Percentiles rank a stretch among this genome's conserved stretches.
These are phyloP conservation scores for Balanococcus diminutus DNA, from an alignment of 2,888 invertebrate genomes.

Conservation along the genomic window DNA sequence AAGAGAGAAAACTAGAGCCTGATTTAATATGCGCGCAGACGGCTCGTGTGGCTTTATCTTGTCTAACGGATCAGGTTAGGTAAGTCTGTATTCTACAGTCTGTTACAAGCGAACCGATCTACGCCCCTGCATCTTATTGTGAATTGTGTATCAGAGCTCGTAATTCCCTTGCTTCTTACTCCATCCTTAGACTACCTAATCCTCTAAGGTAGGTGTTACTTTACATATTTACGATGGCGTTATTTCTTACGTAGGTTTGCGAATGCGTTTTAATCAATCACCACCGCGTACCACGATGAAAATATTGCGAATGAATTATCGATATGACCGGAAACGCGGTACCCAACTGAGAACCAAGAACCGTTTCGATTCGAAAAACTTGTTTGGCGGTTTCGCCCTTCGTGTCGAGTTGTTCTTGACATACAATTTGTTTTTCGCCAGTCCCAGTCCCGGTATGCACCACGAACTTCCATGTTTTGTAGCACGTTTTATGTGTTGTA, in stretches of 20 bases:
- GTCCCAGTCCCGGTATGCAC: neutral
- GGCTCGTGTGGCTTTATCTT: constrained; percentile 47
- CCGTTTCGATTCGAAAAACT: constrained; percentile 34
- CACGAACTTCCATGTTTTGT: neutral
- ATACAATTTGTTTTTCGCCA: constrained; percentile 30
- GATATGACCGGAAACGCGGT: constrained; percentile 35
- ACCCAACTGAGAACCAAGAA: neutral
- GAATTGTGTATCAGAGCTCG: neutral
- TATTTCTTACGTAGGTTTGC: constrained; percentile 27
- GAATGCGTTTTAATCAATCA: constrained; percentile 44
- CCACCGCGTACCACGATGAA: neutral
- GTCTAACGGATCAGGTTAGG: constrained; percentile 25
- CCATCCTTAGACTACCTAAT: too few relatives aligned
- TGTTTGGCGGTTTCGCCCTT: constrained; percentile 28
- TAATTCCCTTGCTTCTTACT: neutral
- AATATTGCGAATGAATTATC: constrained; percentile 39
- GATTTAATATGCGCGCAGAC: neutral
- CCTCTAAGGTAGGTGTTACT: constrained; percentile 34
- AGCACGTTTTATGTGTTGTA: neutral
- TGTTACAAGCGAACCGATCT: neutral
- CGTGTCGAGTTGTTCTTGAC: constrained; percentile 40
- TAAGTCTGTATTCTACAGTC: neutral
- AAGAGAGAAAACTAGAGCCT: neutral
- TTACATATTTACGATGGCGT: constrained; percentile 44
- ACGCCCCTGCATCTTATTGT: constrained; percentile 18